These are phyloP conservation scores for Eupeodes latifasciatus DNA, from an alignment of 2,888 invertebrate genomes.

Conservation along the genomic window DNA sequence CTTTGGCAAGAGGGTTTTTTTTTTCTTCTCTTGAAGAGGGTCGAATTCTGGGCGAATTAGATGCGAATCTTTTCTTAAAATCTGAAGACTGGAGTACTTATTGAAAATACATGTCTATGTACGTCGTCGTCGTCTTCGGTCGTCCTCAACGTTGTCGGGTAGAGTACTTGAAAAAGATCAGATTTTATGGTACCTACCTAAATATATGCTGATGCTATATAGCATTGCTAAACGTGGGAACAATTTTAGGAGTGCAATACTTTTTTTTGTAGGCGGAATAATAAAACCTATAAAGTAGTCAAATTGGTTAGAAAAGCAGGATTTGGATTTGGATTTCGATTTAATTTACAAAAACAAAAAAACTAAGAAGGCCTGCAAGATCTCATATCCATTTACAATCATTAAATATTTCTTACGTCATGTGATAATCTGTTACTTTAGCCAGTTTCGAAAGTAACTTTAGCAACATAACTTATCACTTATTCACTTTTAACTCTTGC, in stretches of 20 bases:
- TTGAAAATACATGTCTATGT: constrained; percentile 25
- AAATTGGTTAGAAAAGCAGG: neutral
- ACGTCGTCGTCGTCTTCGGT: neutral
- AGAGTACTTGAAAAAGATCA: constrained; percentile 42
- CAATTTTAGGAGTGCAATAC: neutral
- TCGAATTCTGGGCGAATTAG: constrained; percentile 64
- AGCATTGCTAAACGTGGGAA: constrained; percentile 61
- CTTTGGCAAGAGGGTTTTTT: constrained; percentile 38
- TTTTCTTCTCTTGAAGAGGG: constrained; percentile 62
- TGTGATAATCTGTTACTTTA: too few relatives aligned
- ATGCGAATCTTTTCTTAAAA: constrained; percentile 71
- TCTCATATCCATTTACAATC: too few relatives aligned
- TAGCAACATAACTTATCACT: too few relatives aligned
- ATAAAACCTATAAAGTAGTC: neutral
- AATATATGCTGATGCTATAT: neutral
- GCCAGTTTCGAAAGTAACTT: too few relatives aligned
- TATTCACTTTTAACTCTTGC: too few relatives aligned
- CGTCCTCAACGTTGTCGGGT: neutral
- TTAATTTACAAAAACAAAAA: neutral
- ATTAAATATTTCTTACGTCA: too few relatives aligned
- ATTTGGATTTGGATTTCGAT: neutral
- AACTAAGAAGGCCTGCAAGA: neutral
- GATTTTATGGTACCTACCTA: constrained; percentile 26
- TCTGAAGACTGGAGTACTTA: constrained; percentile 50
- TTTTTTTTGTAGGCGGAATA: constrained; percentile 32